A percentile compares a stretch with the other conserved stretches of the same genome.
These are phyloP conservation scores for Yasuhikotakia modesta DNA, from an alignment of 2,797 vertebrate genomes.

Conservation along the genomic window DNA sequence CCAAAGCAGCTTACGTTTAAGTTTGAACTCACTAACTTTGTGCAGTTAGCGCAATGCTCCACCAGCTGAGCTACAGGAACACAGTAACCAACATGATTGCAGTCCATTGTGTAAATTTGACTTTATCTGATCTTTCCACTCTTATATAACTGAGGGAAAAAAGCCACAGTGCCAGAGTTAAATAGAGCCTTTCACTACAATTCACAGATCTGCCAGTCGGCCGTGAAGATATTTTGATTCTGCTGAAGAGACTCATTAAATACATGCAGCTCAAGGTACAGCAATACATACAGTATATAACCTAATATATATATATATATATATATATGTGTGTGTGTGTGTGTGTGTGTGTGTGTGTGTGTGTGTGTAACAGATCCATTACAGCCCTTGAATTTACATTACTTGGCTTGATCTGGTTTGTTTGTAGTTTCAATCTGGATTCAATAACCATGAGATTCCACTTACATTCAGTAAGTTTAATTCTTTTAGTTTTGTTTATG, in stretches of 20 bases:
- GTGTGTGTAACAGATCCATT: too few relatives aligned
- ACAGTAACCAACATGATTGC: background rate
- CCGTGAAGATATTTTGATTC: conserved; percentile 81
- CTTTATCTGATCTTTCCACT: background rate
- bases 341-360: too few relatives aligned
- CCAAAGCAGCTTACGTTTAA: too few relatives aligned
- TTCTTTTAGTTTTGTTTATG: background rate
- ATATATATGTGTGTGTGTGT: too few relatives aligned
- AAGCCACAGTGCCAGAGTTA: background rate
- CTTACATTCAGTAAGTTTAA: conserved; percentile 89
- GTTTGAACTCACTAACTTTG: too few relatives aligned
- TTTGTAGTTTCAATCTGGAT: conserved; percentile 85
- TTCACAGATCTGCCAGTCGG: conserved; percentile 83
- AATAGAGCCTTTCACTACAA: conserved; percentile 3
- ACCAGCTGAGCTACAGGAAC: too few relatives aligned
- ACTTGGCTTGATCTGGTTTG: conserved; percentile 3
- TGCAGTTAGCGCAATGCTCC: too few relatives aligned
- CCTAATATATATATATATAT: background rate
- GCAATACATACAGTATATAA: background rate
- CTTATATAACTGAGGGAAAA: conserved; percentile 7
- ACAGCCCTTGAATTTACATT: conserved; percentile 15
- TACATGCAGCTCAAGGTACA: conserved; percentile 91
- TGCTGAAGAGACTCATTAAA: conserved; percentile 90
- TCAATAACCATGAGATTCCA: conserved; percentile 86
- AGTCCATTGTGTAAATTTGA: background rate